These are phyloP conservation scores for Alosa alosa DNA, from an alignment of 2,113 vertebrate species.

Conservation along the genomic window DNA sequence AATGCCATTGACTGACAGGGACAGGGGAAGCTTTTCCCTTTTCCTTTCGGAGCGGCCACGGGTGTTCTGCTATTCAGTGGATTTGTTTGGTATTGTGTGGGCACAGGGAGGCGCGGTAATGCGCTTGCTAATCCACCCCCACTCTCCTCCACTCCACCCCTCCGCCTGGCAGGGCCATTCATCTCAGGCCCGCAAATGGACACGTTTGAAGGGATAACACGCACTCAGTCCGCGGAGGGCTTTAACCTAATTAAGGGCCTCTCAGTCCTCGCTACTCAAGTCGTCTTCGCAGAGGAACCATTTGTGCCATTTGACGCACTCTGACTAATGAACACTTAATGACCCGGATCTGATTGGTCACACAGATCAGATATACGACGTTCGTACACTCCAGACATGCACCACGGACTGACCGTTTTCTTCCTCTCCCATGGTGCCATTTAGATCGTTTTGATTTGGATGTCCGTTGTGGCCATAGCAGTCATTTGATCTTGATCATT, in stretches of 20 bases:
- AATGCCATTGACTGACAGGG: background rate
- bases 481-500: background rate
- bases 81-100: conserved; percentile 4
- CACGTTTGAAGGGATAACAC: conserved; percentile 13
- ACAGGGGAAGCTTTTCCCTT: background rate
- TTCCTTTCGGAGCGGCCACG: background rate
- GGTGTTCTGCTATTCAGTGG: conserved; percentile 7
- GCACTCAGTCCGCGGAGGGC: background rate
- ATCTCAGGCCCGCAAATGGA: background rate
- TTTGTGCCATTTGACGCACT: background rate
- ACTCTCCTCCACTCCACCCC: background rate
- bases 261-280: background rate
- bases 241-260: background rate
- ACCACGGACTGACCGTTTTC: background rate
- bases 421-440: background rate
- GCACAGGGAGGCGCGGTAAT: background rate
- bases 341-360: background rate
- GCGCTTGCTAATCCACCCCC: background rate
- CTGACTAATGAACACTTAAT: background rate
- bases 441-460: background rate
- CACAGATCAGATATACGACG: background rate
- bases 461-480: background rate
- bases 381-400: background rate
- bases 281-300: background rate
- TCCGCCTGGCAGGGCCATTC: background rate